Base-by-base conservation (phyloP, 2,888 invertebrate species). In the Acrobasis suavella region DNA sequence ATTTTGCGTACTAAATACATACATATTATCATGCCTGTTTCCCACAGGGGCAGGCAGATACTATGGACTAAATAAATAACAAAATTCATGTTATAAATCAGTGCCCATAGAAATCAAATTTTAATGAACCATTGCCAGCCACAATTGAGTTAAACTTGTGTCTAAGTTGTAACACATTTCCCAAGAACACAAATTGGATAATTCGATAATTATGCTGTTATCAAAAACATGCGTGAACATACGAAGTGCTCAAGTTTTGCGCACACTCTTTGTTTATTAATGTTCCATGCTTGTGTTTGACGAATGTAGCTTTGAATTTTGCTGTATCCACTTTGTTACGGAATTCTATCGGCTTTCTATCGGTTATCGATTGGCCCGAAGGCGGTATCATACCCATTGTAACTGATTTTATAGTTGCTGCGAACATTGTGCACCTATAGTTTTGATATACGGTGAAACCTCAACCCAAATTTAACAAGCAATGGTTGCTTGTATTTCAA, bases 141-240 rank as follows among this genome's bases (percentile, higher is more conserved):
- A 10, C 7, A 42, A 42, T 56, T 56, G 38, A 12, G 56, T 56
- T 56, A 42, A 58, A 58, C 42, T 42, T 42, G 46, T 56, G 42
- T 46, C 22, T 9, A 56, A 56, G 42, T 56, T 56, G 22, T 17
- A 56, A 42, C 22, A 46, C 42, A 14, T 22, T 12, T 9, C 9
- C 17, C 17, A 38, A 50, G 55, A 51, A 59, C 60, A 46, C 62
- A 56, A 60, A 62, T 62, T 56, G 62, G 59, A 49, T 62, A 62
- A 62, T 60, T 64, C 55, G 59, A 59, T 62, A n/a, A n/a, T n/a
- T n/a, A 62, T 60, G 64, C 62, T 60, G 59, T 55, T 64, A 55
- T 55, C 62, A 55, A 50, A 50, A 51, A 58, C 56, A 62, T 42
- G 42, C 42, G 55, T 39, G 39, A 38, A 15, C 17, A 39, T 38